Percentiles rank a stretch among this genome's conserved stretches.
Conservation (phyloP, 1,140 invertebrate genomes). For the Drosophila lowei region DNA sequence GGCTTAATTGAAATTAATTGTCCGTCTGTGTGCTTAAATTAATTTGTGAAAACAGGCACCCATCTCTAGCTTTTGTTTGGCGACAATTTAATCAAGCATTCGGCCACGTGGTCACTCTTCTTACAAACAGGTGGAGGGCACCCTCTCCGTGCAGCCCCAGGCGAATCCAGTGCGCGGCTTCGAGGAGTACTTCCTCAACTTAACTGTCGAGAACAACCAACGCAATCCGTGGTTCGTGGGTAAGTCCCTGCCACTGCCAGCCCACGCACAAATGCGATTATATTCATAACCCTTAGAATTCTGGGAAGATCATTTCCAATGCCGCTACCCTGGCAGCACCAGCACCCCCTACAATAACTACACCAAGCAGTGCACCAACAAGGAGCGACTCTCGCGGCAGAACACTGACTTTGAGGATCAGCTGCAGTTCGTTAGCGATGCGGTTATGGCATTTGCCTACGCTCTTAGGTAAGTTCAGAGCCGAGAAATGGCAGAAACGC, state of each 20-base stretch:
- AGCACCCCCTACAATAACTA: slow-evolving; percentile 93
- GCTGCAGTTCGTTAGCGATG: slow-evolving; percentile 96
- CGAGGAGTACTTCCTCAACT: slow-evolving; percentile 93
- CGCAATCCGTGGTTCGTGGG: slow-evolving; percentile 97
- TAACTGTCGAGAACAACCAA: slow-evolving; percentile 93
- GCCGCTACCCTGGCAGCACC: slow-evolving; percentile 90
- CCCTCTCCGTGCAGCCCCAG: slow-evolving; percentile 94
- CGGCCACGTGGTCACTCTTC: slow-evolving; percentile 35
- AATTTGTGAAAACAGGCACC: slow-evolving; percentile 41
- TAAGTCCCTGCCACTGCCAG: slow-evolving; percentile 83
- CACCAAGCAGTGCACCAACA: slow-evolving; percentile 87
- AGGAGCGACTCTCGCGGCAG: slow-evolving; percentile 88
- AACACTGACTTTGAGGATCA: slow-evolving; percentile 94
- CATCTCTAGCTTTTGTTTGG: neutral
- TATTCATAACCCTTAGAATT: slow-evolving; percentile 87
- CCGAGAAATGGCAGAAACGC: neutral
- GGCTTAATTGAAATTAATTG: slow-evolving; percentile 80
- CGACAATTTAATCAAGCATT: slow-evolving; percentile 42
- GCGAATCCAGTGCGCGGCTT: slow-evolving; percentile 94
- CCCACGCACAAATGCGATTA: neutral
- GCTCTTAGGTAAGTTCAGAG: slow-evolving; percentile 88
- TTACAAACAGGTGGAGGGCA: slow-evolving; percentile 88
- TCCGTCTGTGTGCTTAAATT: slow-evolving; percentile 50
- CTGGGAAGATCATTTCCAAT: slow-evolving; percentile 96
- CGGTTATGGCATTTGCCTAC: slow-evolving; percentile 95